Conservation (phyloP, 2,797 vertebrate genomes). For the Microctenopoma stevenorrisi region DNA sequence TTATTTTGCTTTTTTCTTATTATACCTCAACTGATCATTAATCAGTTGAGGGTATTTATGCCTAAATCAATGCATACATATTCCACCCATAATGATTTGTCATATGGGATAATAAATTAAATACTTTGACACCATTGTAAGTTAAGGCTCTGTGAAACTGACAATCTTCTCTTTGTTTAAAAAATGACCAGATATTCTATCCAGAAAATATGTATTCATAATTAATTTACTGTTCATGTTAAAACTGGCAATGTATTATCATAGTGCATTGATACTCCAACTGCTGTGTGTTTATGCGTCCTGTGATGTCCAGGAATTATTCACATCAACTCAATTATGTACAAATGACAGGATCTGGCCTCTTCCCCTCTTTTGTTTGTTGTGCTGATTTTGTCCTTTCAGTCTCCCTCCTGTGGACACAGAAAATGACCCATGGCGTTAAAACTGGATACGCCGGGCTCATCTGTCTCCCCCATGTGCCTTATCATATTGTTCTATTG, state of each 20-base stretch:
- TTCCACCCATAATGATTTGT: too few species aligned
- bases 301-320: too few species aligned
- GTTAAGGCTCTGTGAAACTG: background rate
- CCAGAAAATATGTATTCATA: background rate
- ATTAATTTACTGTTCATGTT: constrained; percentile 11
- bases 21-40: too few species aligned
- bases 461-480: constrained; percentile 53
- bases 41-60: too few species aligned
- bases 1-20: too few species aligned
- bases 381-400: constrained; percentile 55
- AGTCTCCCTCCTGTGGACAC: constrained; percentile 44
- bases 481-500: constrained; percentile 44
- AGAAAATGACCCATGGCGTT: constrained; percentile 52
- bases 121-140: background rate
- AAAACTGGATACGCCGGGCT: constrained; percentile 40
- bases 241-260: background rate
- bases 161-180: background rate
- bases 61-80: too few species aligned
- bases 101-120: background rate
- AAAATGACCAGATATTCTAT: background rate
- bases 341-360: constrained; percentile 40
- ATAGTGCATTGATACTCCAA: background rate
- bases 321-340: constrained; percentile 47
- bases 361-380: constrained; percentile 36
- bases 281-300: too few species aligned